Percentiles rank a stretch among this genome's conserved stretches.
Conservation (phyloP, 2,888 invertebrate genomes). For the Caradrina kadenii region DNA sequence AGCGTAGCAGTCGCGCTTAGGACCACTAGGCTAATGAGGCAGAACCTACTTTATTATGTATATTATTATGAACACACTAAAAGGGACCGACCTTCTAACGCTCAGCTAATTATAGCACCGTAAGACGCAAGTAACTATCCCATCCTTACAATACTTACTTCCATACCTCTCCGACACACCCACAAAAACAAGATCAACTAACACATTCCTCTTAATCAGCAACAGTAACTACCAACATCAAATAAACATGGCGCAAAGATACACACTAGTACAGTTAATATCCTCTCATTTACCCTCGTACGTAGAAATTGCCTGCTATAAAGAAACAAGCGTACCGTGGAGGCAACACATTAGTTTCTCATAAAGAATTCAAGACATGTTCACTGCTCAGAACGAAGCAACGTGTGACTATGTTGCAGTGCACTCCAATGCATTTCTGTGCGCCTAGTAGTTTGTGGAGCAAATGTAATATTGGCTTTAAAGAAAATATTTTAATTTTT, state of each 20-base stretch:
- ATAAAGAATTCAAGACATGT: constrained; percentile 33
- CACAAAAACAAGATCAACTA: not conserved
- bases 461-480: not conserved
- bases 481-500: not conserved
- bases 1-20: too few relatives aligned
- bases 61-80: not conserved
- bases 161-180: not conserved
- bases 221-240: constrained; percentile 8
- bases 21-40: too few relatives aligned
- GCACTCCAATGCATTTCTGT: not conserved
- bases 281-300: constrained; percentile 12
- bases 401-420: not conserved
- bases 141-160: constrained; percentile 1
- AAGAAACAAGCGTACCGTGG: constrained; percentile 23
- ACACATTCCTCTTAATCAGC: constrained; percentile 6
- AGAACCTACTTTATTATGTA: too few relatives aligned
- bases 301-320: constrained; percentile 22
- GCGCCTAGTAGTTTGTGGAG: constrained; percentile 2
- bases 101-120: not conserved
- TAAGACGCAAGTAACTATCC: not conserved
- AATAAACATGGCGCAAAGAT: constrained; percentile 7
- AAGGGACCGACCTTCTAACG: not conserved
- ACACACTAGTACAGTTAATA: constrained; percentile 25
- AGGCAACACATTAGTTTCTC: constrained; percentile 7
- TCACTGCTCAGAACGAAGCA: constrained; percentile 2